phyloP scores from a whole-genome alignment of 1,140 invertebrate species.

The Drosophila oshimai region DNA sequence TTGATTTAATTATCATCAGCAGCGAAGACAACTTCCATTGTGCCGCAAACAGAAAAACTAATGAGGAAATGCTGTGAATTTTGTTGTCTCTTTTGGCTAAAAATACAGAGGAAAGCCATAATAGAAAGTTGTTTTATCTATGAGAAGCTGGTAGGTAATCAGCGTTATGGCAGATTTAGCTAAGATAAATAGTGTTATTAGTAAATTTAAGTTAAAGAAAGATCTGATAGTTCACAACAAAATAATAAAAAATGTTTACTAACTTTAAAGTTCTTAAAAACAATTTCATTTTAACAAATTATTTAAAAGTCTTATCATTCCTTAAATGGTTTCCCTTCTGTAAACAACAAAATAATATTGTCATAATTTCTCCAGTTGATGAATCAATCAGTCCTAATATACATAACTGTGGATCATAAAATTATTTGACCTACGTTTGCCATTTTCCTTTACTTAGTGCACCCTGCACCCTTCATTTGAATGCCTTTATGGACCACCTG shows the following conservation, averaged over 20 bases:
- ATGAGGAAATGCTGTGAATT: constrained; percentile 69
- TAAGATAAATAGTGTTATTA: background rate
- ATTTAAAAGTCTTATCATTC: background rate
- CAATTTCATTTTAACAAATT: background rate
- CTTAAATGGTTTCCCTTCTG: too few relatives aligned
- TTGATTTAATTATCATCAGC: constrained; percentile 75
- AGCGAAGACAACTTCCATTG: constrained; percentile 50
- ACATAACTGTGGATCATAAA: background rate
- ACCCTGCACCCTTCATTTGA: constrained; percentile 13
- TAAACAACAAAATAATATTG: background rate
- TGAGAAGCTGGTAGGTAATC: constrained; percentile 6
- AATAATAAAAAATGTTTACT: background rate
- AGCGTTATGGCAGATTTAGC: background rate
- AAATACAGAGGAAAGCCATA: constrained; percentile 48
- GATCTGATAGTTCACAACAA: too few relatives aligned
- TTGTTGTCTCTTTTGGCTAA: constrained; percentile 26
- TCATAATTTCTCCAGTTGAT: background rate
- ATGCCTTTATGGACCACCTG: constrained; percentile 40
- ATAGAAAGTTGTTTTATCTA: constrained; percentile 55
- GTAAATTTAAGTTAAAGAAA: background rate
- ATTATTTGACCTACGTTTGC: background rate
- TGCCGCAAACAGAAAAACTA: constrained; percentile 49
- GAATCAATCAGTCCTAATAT: constrained; percentile 13
- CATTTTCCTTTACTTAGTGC: background rate
- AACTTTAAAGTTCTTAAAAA: background rate